A percentile compares a stretch with the other conserved stretches of the same genome.
These are phyloP conservation scores for Ceratina australensis DNA, from an alignment of 1,140 invertebrate genomes.

Conservation along the genomic window DNA sequence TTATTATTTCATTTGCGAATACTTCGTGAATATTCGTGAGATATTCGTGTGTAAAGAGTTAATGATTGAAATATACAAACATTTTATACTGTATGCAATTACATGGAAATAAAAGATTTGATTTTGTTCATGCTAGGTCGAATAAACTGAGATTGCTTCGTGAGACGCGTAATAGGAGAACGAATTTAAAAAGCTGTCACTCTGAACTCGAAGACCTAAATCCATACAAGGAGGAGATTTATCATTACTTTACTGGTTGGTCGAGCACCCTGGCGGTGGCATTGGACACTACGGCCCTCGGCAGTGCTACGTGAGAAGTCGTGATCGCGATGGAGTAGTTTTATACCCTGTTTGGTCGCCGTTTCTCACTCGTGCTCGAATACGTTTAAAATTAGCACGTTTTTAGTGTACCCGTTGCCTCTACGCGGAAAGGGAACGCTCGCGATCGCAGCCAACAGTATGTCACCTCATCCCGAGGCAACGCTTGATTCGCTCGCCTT, in stretches of 20 bases:
- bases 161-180: neutral
- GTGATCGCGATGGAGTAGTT: slow-evolving; percentile 50
- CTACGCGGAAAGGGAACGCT: neutral
- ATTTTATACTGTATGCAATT: neutral
- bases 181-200: slow-evolving; percentile 8
- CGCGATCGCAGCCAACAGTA: neutral
- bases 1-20: too few relatives aligned
- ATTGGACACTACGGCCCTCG: slow-evolving; percentile 50
- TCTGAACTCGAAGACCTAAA: slow-evolving; percentile 13
- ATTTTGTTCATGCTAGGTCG: too few relatives aligned
- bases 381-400: slow-evolving; percentile 13
- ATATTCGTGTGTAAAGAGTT: too few relatives aligned
- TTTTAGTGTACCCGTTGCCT: neutral
- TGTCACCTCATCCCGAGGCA: neutral
- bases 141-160: neutral
- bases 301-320: slow-evolving; percentile 57
- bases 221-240: slow-evolving; percentile 47
- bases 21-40: too few relatives aligned
- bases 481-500: neutral
- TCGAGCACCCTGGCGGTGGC: slow-evolving; percentile 60
- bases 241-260: slow-evolving; percentile 45
- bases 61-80: too few relatives aligned
- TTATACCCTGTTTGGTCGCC: slow-evolving; percentile 26
- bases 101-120: neutral
- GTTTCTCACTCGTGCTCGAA: slow-evolving; percentile 12